Base-by-base conservation (phyloP, 1,140 invertebrate genomes). In the Drosophila nigromelanica region DNA sequence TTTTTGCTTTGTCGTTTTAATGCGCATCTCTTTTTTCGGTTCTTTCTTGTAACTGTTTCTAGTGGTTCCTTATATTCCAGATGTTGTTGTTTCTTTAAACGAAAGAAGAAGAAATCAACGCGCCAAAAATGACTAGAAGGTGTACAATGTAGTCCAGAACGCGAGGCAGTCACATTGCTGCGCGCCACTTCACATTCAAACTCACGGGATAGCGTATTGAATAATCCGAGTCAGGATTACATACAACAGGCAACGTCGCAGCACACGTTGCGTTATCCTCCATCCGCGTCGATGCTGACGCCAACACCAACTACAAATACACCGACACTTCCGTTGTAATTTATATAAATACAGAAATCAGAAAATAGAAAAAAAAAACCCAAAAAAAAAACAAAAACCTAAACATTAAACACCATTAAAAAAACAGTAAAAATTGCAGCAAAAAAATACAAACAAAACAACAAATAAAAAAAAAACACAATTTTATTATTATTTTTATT, bases 31-130 rank as follows among this genome's bases (percentile, higher is more conserved):
- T 72, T 40, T 58, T 71, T 72, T 76, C 47, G 58, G 61, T 81
- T 83, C 64, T 73, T 50, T 70, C 60, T 71, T 80, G 73, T 90
- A 90, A 89, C 76, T 82, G 81, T 89, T 71, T 90, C 59, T 69
- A 82, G 85, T 90, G 81, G 87, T 86, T 87, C 82, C 82, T 87
- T 87, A 87, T 87, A 87, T 87, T 95, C 92, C 95, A 98, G 97
- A 94, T 98, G 97, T 94, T 98, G 97, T 94, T 98, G 97, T 93
- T 98, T 98, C 95, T 98, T 98, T 95, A 97, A 97, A 93, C 95
- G 97, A 92, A 97, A 98, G 95, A 98, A 98, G 96, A 98, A 98
- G 95, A 98, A 98, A 95, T 94, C 91, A 77, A 90, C 91, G 69
- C 91, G 91, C 76, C 91, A 92, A 89, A 92, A 92, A 92, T 92